Percentiles rank a stretch among this genome's conserved stretches.
These are phyloP conservation scores for Nettapus auritus DNA, from an alignment of 2,113 vertebrate genomes.

Conservation along the genomic window DNA sequence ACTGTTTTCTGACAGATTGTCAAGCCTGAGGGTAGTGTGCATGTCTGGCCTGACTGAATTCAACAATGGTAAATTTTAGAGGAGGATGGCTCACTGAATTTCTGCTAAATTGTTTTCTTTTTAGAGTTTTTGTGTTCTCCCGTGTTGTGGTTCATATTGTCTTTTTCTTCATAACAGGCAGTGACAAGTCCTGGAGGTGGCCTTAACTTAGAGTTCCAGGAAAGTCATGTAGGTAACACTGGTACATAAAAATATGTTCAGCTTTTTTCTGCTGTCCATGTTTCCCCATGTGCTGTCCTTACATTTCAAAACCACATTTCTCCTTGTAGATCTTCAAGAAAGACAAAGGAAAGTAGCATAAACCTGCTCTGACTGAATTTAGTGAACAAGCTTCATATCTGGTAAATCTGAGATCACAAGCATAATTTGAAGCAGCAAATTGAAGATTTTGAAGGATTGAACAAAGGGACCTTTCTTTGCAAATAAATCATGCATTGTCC, in stretches of 20 bases:
- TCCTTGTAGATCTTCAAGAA: background rate
- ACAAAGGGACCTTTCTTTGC: background rate
- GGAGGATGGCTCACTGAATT: conserved; percentile 24
- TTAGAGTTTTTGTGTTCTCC: background rate
- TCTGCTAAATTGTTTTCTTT: background rate
- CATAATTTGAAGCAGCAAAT: background rate
- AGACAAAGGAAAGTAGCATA: background rate
- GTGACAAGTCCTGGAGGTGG: conserved; percentile 47
- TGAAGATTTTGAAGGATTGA: background rate
- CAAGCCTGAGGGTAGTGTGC: conserved; percentile 23
- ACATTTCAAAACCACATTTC: background rate
- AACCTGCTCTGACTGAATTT: background rate
- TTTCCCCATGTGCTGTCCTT: background rate
- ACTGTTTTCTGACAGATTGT: conserved; percentile 61
- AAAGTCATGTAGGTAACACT: background rate
- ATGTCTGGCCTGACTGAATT: conserved; percentile 22
- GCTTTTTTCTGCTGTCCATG: background rate
- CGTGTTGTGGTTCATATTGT: conserved; percentile 20
- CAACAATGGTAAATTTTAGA: conserved; percentile 25
- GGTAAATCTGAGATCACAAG: background rate
- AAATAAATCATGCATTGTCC: background rate
- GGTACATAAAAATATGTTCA: background rate
- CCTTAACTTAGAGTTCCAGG: conserved; percentile 26
- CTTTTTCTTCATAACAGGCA: conserved; percentile 17
- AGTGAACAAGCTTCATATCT: background rate